Evolutionary conservation across 2,797 vertebrate genomes (phyloP).

Genomic region (Lutjanus campechanus): DNA sequence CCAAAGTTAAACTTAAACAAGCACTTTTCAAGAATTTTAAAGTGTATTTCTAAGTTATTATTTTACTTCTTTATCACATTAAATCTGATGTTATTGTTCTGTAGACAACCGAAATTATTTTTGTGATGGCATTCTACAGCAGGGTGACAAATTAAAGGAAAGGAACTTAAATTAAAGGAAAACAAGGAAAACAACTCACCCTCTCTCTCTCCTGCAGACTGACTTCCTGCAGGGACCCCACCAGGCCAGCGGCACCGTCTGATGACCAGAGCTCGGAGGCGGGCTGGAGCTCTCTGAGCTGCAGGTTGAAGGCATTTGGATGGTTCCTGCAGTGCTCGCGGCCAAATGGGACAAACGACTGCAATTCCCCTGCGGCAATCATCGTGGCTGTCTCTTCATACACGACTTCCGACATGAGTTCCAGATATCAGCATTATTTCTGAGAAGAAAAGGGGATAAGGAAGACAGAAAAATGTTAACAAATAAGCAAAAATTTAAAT

Average conservation of each 20-base stretch:
- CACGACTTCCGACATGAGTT: slow-evolving; percentile 99
- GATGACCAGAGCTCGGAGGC: slow-evolving; percentile 97
- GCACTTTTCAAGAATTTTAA: too few species aligned
- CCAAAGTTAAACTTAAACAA: too few species aligned
- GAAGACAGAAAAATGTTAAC: not conserved
- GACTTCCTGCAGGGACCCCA: slow-evolving; percentile 96
- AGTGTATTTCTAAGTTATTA: too few species aligned
- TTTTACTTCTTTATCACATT: too few species aligned
- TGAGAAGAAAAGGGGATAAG: slow-evolving; percentile 35
- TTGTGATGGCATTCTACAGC: too few species aligned
- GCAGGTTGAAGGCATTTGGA: slow-evolving; percentile 96
- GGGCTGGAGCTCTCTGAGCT: slow-evolving; percentile 96
- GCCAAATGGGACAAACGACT: slow-evolving; percentile 98
- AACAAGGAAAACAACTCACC: slow-evolving; percentile 76
- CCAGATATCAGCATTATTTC: slow-evolving; percentile 99
- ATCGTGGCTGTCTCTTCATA: slow-evolving; percentile 99
- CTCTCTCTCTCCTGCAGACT: slow-evolving; percentile 94
- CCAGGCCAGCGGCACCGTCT: slow-evolving; percentile 94
- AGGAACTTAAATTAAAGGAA: too few species aligned
- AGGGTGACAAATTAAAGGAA: too few species aligned
- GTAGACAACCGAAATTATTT: too few species aligned
- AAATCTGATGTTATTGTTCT: too few species aligned
- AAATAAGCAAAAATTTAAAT: not conserved
- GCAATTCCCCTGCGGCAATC: slow-evolving; percentile 99
- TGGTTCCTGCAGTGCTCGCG: slow-evolving; percentile 97